phyloP scores from a whole-genome alignment of 1,140 invertebrate species.

The Meloidogyne floridensis region DNA sequence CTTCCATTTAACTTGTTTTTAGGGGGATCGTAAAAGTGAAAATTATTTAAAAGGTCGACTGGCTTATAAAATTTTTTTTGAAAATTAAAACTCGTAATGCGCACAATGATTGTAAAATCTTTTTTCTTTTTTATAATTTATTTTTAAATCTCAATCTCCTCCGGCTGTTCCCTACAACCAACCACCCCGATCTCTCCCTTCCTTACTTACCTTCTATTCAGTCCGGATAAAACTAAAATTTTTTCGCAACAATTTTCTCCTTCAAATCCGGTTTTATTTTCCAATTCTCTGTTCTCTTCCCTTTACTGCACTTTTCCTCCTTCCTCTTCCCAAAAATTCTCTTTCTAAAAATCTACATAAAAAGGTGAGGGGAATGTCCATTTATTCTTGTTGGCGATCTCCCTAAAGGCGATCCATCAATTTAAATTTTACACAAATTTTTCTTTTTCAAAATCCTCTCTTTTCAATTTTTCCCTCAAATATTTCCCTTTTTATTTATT shows the following conservation, averaged over 20 bases:
- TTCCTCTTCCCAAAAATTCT: too few relatives aligned
- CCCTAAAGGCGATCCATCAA: background rate
- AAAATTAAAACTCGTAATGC: background rate
- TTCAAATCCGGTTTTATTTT: background rate
- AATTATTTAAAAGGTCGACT: constrained; percentile 5
- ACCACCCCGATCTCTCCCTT: background rate
- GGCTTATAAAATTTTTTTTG: background rate
- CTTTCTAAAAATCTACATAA: background rate
- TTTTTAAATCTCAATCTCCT: background rate
- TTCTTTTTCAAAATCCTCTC: background rate
- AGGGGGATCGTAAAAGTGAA: constrained; percentile 1
- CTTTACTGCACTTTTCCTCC: background rate
- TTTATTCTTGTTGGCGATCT: background rate
- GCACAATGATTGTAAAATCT: background rate
- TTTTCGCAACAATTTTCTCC: background rate
- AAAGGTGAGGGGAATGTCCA: background rate
- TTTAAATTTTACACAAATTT: background rate
- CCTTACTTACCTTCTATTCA: background rate
- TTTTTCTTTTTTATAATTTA: background rate
- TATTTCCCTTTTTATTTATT: background rate
- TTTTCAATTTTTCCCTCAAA: too few relatives aligned
- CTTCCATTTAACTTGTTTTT: background rate
- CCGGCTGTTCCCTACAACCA: background rate
- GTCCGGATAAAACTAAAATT: background rate
- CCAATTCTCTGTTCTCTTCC: background rate